A percentile compares a stretch with the other conserved stretches of the same genome.
phyloP scores from a whole-genome alignment of 2,888 invertebrate genomes.

The Xestoiulus laeticollis region DNA sequence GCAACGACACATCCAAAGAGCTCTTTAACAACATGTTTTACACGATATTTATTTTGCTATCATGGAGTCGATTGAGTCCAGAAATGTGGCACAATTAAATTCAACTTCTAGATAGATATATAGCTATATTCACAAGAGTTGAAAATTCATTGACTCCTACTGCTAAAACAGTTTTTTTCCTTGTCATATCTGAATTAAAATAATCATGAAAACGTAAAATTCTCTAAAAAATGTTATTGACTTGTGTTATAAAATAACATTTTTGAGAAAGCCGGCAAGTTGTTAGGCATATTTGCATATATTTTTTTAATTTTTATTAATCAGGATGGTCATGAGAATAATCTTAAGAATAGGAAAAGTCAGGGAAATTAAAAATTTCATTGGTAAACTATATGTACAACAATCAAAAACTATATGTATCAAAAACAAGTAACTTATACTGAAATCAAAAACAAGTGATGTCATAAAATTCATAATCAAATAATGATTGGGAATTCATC shows the following conservation, averaged over 20 bases:
- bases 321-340: too few relatives aligned
- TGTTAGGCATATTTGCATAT: too few relatives aligned
- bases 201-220: background rate
- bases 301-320: too few relatives aligned
- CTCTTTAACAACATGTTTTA: slow-evolving; percentile 39
- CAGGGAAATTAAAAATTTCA: too few relatives aligned
- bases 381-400: too few relatives aligned
- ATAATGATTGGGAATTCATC: background rate
- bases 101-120: background rate
- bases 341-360: too few relatives aligned
- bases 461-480: background rate
- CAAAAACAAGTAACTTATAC: too few relatives aligned
- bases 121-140: background rate
- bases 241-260: background rate
- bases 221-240: background rate
- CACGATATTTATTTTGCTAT: slow-evolving; percentile 41
- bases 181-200: too few relatives aligned
- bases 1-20: slow-evolving; percentile 34
- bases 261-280: too few relatives aligned
- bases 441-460: too few relatives aligned
- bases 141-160: background rate
- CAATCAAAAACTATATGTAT: too few relatives aligned
- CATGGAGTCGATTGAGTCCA: slow-evolving; percentile 30
- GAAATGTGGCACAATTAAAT: slow-evolving; percentile 24
- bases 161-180: background rate